Base-by-base conservation (phyloP, 2,113 vertebrate species). In the Odocoileus hemionus region DNA sequence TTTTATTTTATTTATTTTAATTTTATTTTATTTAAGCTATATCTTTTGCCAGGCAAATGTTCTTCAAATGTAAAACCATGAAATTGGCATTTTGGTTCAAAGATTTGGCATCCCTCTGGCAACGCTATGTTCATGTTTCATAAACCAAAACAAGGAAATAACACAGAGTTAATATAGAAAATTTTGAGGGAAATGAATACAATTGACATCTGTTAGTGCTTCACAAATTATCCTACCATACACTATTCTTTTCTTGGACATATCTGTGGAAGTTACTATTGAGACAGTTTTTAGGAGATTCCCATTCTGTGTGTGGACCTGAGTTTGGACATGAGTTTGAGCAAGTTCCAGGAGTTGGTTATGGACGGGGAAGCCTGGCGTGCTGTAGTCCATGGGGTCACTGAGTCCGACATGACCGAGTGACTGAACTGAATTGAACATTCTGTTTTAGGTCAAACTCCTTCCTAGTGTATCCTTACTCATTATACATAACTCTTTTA, bases 121-220 rank as follows among this genome's bases (percentile, higher is more conserved):
- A 89, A 83, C 23, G 4, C 9, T 3, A 58, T n/a, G 9, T 0
- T 95, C 61, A 76, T 57, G 47, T 36, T 9, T 87, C 61, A 70
- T 39, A 83, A 84, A 54, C 25, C 16, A 16, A 91, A 95, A 70
- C 36, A 88, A 86, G 17, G 55, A 89, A 96, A 85, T 26, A 85
- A 11, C 11, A 30, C 5, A 94, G 4, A 85, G 7, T 61, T 50
- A 74, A 74, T n/a, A 25, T 80, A 8, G 17, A 76, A 6, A 87
- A 85, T 45, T 55, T 16, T 36, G 15, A 83, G n/a, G 4, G 2
- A 91, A 91, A 80, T 93, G 1, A 90, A 50, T 4, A 83, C 9
- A 88, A 50, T 8, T 50, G 21, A 4, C n/a, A 33, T 80, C 3
- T 52, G 4, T 30, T 84, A 45, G 26, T 92, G 33, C 7, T 86